Evolutionary conservation across 2,797 vertebrate species (phyloP).

Genomic region (Vireo griseus): DNA sequence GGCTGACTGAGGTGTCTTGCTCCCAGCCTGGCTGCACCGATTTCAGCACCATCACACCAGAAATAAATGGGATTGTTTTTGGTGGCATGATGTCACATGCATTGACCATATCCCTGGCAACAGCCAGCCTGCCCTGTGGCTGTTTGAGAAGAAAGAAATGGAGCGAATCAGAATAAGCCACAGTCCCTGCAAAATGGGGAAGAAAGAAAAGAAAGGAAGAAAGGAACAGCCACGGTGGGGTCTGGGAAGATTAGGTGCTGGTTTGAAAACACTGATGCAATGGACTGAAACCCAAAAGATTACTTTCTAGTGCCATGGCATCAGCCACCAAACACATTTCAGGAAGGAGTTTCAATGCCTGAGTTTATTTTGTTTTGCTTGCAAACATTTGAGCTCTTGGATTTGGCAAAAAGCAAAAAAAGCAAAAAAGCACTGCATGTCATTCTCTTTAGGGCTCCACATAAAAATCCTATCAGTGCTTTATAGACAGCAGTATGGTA

Average conservation of each 20-base stretch:
- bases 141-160: background rate
- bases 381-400: background rate
- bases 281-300: conserved; percentile 14
- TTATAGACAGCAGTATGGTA: background rate
- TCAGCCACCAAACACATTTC: background rate
- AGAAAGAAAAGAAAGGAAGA: conserved; percentile 14
- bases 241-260: conserved; percentile 43
- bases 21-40: background rate
- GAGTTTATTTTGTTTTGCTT: conserved; percentile 1
- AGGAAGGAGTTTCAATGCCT: background rate
- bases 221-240: background rate
- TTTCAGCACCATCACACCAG: background rate
- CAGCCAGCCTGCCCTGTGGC: conserved; percentile 22
- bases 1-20: background rate
- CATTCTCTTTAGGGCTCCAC: background rate
- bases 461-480: background rate
- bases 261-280: conserved; percentile 9
- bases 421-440: background rate
- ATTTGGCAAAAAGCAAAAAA: background rate
- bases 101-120: conserved; percentile 54
- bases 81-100: conserved; percentile 13
- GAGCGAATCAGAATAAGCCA: conserved; percentile 29
- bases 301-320: background rate
- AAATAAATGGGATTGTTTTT: conserved; percentile 17
- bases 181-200: background rate